Base-by-base conservation (phyloP, 2,113 vertebrate species). In the Ramphastos sulfuratus region DNA sequence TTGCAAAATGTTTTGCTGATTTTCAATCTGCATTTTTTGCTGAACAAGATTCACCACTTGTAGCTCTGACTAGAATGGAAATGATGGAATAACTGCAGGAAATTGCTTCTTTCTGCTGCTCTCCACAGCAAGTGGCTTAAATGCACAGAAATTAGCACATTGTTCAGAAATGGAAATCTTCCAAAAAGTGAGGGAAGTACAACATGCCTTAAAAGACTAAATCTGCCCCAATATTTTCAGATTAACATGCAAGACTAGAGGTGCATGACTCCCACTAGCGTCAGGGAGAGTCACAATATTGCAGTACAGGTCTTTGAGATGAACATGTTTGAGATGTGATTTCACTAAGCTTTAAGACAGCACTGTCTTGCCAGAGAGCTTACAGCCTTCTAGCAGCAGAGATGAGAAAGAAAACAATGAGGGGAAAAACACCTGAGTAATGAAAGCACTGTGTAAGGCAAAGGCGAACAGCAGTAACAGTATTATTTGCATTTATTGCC, bases 51-150 rank as follows among this genome's bases (percentile, higher is more conserved):
- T 71, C 31, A 52, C 30, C 46, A 70, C 50, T 95, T 82, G 50
- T 20, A 77, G 42, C 58, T 85, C 72, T 71, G 72, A 77, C 65
- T 70, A 58, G 93, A 93, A 87, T 78, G 71, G 61, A 84, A 91
- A 81, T 73, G 50, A 70, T 46, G 79, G 60, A 82, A 31, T 63
- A 89, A 73, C 59, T 55, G 42, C 64, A 91, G 85, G 92, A 94
- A 95, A 94, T 85, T 52, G 64, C 81, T 95, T 85, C 35, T 69
- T 87, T 93, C 71, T 91, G 74, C 58, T 65, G 70, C 50, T 94
- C 30, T 92, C 85, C 48, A 48, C 12, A 63, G 63, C 37, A 66
- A 89, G 67, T 82, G 66, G 20, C 37, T 94, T 59, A 70, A 73
- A 89, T 1, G 19, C 50, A 63, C 16, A 92, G 59, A 93, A 89